These are phyloP conservation scores for Sorex maritimensis DNA, from an alignment of 2,797 vertebrate genomes.

Conservation along the genomic window DNA sequence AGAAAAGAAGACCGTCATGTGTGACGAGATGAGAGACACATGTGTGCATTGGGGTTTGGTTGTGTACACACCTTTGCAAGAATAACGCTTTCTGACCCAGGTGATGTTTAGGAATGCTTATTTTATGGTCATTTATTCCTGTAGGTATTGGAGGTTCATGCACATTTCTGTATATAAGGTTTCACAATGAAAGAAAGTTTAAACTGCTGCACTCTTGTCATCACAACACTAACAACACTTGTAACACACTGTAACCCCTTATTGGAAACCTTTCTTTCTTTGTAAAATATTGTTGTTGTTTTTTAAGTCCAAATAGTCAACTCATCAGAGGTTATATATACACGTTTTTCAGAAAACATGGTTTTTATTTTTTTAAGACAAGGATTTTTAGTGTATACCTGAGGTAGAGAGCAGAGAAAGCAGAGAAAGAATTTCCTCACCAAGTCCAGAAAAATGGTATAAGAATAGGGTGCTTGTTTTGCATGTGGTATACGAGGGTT, in stretches of 20 bases:
- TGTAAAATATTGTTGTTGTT: background rate
- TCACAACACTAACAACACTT: conserved; percentile 23
- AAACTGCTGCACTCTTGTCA: conserved; percentile 55
- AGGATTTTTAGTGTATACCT: conserved; percentile 46
- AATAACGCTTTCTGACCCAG: background rate
- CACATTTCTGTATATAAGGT: conserved; percentile 40
- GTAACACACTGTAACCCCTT: background rate
- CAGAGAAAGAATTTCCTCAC: background rate
- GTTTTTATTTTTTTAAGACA: conserved; percentile 47
- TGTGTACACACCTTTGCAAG: background rate
- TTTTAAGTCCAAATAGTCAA: conserved; percentile 50
- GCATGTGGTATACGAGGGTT: too few relatives aligned
- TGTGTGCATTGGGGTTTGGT: background rate
- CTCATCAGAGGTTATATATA: background rate
- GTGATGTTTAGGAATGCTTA: conserved; percentile 53
- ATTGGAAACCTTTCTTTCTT: conserved; percentile 25
- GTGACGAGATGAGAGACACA: background rate
- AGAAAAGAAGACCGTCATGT: background rate
- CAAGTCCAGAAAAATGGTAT: too few relatives aligned
- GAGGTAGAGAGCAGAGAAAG: conserved; percentile 8
- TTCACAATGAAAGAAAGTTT: conserved; percentile 26
- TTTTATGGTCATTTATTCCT: conserved; percentile 52
- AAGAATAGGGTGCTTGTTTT: too few relatives aligned
- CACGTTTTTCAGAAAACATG: conserved; percentile 18
- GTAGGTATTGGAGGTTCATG: background rate